Base-by-base conservation (phyloP, 2,113 vertebrate genomes). In the Tringa solitaria region DNA sequence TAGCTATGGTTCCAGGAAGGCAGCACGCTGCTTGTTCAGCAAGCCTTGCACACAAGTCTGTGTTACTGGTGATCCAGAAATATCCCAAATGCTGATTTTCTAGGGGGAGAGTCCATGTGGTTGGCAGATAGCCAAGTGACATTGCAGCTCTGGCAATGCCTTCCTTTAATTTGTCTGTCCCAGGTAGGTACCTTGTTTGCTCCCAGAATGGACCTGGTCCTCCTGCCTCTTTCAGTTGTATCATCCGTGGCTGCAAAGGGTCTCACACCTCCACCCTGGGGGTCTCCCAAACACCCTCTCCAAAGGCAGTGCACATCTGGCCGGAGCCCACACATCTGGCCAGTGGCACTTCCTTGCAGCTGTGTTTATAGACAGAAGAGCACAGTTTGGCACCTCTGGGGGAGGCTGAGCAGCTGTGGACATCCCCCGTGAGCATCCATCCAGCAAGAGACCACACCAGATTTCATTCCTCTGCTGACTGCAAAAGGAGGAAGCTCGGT, bases 191-290 rank as follows among this genome's bases (percentile, higher is more conserved):
- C 22, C 41, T 70, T 4, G 7, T 35, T 89, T 73, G 30, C 45
- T 84, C 1, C 0, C 43, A 53, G 50, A 56, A 61, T 3, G 14
- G 35, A 39, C 21, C 14, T 28, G 48, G 17, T 79, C 15, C 26
- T 87, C 39, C 70, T 69, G 60, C 32, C 37, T 8, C 59, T 70
- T 90, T 77, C n/a, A 5, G 2, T 9, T 76, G 6, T 54, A 32
- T 0, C 0, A 2, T 12, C 14, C 2, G 3, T 54, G 48, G 30
- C 45, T 75, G 35, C 2, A 3, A 74, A 59, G 20, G 14, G 32
- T 77, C 73, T 87, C 48, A 12, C 30, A 30, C 33, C 48, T 90
- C 48, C 53, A 28, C 32, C 14, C 30, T 19, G 0, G 1, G 9
- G 1, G 5, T 37, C 30, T 33, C 6, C 17, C n/a, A 82, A 61